phyloP scores from a whole-genome alignment of 2,888 invertebrate species.

The Aradus depressus region DNA sequence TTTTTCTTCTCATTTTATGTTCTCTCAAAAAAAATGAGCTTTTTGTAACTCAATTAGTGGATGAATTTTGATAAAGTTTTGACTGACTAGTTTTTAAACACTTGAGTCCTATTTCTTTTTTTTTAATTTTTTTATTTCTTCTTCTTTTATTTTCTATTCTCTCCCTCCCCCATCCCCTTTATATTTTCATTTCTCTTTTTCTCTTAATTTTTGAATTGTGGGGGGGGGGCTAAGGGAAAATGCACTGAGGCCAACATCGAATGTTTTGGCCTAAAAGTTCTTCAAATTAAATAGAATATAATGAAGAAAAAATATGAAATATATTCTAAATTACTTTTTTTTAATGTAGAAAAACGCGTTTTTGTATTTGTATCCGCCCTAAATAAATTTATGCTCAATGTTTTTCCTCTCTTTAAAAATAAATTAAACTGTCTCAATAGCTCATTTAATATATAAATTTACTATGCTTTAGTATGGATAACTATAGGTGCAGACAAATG shows the following conservation, averaged over 20 bases:
- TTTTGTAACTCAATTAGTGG: constrained; percentile 18
- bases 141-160: too few species aligned
- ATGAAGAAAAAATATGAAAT: constrained; percentile 11
- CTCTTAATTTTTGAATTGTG: too few species aligned
- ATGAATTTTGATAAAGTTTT: constrained; percentile 19
- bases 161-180: too few species aligned
- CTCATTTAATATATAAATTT: too few species aligned
- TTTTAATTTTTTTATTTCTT: too few species aligned
- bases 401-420: constrained; percentile 11
- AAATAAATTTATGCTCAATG: constrained; percentile 18
- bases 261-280: constrained; percentile 8
- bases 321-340: constrained; percentile 16
- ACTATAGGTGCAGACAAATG: too few species aligned
- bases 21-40: constrained; percentile 9
- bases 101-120: constrained; percentile 17
- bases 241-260: constrained; percentile 14
- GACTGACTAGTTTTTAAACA: constrained; percentile 24
- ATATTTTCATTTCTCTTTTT: too few species aligned
- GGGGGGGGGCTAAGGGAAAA: constrained; percentile 5
- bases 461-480: too few species aligned
- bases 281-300: background rate
- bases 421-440: constrained; percentile 3
- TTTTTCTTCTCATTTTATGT: background rate
- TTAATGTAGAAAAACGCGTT: constrained; percentile 13
- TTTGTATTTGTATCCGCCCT: constrained; percentile 18